Percentiles rank a stretch among this genome's conserved stretches.
phyloP scores from a whole-genome alignment of 2,113 vertebrate species.

The Aplodontia rufa region DNA sequence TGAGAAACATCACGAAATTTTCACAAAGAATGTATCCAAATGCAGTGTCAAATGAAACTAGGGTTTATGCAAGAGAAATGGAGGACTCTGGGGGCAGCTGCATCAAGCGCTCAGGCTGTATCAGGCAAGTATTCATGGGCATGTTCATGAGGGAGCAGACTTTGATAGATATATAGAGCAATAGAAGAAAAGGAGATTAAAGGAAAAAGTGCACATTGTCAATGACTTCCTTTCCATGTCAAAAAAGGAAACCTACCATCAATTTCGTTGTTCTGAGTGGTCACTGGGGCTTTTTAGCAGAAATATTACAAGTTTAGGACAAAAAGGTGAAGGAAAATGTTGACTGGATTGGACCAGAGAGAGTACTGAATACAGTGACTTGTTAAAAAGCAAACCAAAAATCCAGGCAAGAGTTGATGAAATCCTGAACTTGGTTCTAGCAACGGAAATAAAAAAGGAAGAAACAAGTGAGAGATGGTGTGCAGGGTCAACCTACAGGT shows the following conservation, averaged over 20 bases:
- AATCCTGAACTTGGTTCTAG: neutral
- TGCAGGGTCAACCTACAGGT: neutral
- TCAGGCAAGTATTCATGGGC: neutral
- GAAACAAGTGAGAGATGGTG: neutral
- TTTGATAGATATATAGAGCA: neutral
- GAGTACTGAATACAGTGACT: neutral
- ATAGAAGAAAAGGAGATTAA: neutral
- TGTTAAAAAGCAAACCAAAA: slow-evolving; percentile 14
- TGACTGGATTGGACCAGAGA: neutral
- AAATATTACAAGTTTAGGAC: neutral
- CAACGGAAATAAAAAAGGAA: neutral
- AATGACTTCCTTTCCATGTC: neutral
- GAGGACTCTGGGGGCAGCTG: neutral
- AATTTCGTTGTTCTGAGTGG: neutral
- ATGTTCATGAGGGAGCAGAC: neutral
- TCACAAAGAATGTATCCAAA: slow-evolving; percentile 30
- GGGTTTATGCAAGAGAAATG: neutral
- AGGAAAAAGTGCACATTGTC: neutral
- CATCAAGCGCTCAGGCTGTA: neutral
- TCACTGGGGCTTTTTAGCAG: neutral
- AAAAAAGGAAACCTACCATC: neutral
- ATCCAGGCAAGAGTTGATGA: neutral
- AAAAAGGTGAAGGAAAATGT: neutral
- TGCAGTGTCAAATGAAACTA: neutral
- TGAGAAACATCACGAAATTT: slow-evolving; percentile 24